Percentiles rank a stretch among this genome's conserved stretches.
Evolutionary conservation across 2,113 vertebrate genomes (phyloP).

Genomic region (Alethe castanea): DNA sequence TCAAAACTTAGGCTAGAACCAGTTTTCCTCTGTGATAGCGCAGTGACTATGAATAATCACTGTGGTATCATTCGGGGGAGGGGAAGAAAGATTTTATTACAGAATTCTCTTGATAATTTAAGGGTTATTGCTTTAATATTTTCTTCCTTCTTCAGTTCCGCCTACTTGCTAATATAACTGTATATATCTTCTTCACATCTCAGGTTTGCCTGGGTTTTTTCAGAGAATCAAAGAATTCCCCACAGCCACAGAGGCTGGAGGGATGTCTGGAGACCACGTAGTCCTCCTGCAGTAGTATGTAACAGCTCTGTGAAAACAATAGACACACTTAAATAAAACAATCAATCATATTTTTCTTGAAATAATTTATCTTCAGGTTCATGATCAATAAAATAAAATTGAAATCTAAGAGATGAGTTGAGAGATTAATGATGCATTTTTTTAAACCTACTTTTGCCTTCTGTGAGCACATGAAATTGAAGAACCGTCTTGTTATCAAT

Average conservation of each 20-base stretch:
- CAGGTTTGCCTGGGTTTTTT: neutral
- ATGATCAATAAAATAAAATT: neutral
- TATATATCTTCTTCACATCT: neutral
- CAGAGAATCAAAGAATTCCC: neutral
- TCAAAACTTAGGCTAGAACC: neutral
- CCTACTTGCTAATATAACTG: neutral
- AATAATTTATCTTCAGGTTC: neutral
- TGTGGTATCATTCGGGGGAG: rapidly evolving
- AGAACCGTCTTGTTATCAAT: neutral
- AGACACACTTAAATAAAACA: neutral
- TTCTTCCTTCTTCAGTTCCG: neutral
- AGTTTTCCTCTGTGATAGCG: neutral
- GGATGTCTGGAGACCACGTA: neutral
- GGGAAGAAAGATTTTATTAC: neutral
- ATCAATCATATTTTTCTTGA: neutral
- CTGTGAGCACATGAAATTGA: neutral
- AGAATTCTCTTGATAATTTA: neutral
- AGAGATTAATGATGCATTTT: neutral
- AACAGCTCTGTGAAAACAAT: neutral
- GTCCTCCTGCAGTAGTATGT: neutral
- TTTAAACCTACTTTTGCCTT: neutral
- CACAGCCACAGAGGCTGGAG: neutral
- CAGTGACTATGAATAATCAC: neutral
- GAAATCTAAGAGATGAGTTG: neutral
- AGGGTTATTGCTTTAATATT: neutral